Evolutionary conservation across 2,113 vertebrate species (phyloP).

Genomic region (Neofelis nebulosa): DNA sequence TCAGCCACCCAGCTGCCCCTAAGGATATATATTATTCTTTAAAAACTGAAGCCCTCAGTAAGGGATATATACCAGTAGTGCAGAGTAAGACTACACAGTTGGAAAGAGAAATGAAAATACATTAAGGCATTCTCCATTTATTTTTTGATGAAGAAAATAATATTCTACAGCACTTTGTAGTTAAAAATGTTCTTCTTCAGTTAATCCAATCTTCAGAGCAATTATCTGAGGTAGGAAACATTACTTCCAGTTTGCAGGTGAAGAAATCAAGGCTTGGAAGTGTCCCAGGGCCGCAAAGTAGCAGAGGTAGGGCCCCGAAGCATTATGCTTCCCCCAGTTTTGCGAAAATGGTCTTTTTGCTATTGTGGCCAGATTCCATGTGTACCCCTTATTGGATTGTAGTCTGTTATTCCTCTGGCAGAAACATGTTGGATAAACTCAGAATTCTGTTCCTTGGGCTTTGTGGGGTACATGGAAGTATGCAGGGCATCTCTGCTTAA

Average conservation of each 20-base stretch:
- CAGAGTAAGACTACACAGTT: background rate
- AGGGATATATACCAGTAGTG: background rate
- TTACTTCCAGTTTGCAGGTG: background rate
- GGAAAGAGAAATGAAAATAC: constrained; percentile 11
- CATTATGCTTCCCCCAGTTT: background rate
- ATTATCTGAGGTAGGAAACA: background rate
- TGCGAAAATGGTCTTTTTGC: background rate
- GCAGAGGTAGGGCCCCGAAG: fast-evolving
- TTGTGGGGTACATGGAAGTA: background rate
- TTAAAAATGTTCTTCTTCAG: background rate
- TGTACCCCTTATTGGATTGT: background rate
- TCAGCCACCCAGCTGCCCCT: no score
- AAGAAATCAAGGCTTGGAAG: background rate
- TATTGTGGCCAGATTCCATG: background rate
- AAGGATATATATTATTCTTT: background rate
- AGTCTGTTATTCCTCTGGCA: background rate
- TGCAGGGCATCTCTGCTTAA: background rate
- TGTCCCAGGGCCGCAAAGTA: background rate
- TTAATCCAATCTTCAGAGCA: background rate
- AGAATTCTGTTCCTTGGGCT: background rate
- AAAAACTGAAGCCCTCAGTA: background rate
- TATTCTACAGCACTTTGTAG: background rate
- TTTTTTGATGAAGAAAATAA: background rate
- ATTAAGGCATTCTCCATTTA: background rate
- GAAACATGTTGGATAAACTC: background rate